Evolutionary conservation across 2,888 invertebrate genomes (phyloP).

Genomic region (Mythimna loreyi): DNA sequence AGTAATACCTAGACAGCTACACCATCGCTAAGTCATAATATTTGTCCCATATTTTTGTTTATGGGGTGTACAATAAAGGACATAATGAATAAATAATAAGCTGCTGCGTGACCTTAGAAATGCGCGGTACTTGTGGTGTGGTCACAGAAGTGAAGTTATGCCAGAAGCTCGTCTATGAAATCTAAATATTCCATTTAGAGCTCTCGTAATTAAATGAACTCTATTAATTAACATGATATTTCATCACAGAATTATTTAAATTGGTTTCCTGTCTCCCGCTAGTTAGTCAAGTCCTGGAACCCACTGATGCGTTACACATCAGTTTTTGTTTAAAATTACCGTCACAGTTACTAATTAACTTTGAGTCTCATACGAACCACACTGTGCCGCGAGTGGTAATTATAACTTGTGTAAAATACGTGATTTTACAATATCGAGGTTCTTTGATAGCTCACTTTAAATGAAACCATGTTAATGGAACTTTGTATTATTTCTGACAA

Average conservation of each 20-base stretch:
- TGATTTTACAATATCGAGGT: conserved; percentile 13
- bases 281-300: neutral
- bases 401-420: conserved; percentile 17
- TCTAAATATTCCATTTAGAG: no score
- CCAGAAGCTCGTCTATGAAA: no score
- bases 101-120: no score
- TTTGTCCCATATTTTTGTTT: no score
- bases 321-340: conserved; percentile 12
- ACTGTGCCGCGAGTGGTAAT: neutral
- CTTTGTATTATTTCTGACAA: neutral
- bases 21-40: no score
- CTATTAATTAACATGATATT: no score
- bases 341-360: conserved; percentile 17
- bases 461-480: conserved; percentile 5
- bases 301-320: neutral
- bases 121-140: no score
- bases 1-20: no score
- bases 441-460: neutral
- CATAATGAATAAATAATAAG: no score
- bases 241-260: neutral
- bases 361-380: conserved; percentile 10
- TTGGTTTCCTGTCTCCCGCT: neutral
- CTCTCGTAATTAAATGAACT: no score
- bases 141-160: no score
- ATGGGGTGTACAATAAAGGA: no score